phyloP scores from a whole-genome alignment of 2,113 vertebrate species.

The Limnothrissa miodon region DNA sequence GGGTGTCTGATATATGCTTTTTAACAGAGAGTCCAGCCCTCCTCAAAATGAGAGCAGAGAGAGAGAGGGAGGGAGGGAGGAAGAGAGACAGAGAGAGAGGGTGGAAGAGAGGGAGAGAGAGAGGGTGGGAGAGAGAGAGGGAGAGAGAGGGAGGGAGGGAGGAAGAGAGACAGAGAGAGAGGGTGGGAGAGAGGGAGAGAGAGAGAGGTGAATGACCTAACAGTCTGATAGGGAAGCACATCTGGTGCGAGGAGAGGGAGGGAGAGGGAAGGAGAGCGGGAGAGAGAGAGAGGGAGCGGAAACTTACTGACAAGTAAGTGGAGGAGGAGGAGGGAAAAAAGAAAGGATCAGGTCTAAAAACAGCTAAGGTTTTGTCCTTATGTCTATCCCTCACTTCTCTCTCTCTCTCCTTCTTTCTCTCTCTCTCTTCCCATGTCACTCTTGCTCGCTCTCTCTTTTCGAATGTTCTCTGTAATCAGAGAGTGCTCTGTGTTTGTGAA shows the following conservation, averaged over 20 bases:
- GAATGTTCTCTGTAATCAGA: conserved; percentile 39
- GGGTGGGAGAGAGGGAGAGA: not conserved
- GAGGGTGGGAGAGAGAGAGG: not conserved
- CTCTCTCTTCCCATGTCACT: conserved; percentile 4
- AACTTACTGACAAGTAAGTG: conserved; percentile 39
- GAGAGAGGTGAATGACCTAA: conserved; percentile 42
- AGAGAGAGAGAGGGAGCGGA: conserved; percentile 38
- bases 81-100: conserved; percentile 24
- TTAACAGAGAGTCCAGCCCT: conserved; percentile 34
- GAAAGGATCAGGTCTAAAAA: conserved; percentile 27
- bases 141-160: conserved; percentile 25
- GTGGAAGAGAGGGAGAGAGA: no score
- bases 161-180: not conserved
- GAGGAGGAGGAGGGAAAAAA: not conserved
- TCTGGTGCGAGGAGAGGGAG: conserved; percentile 45
- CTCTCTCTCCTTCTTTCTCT: not conserved
- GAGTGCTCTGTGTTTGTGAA: not conserved
- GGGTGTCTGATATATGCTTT: conserved; percentile 48
- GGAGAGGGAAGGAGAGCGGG: not conserved
- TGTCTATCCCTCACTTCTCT: conserved; percentile 3
- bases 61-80: not conserved
- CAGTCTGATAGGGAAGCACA: conserved; percentile 49
- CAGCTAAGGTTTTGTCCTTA: conserved; percentile 37
- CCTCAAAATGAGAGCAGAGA: conserved; percentile 15
- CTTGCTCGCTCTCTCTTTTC: not conserved